Conservation (phyloP, 2,113 vertebrate genomes). For the Orycteropus afer region DNA sequence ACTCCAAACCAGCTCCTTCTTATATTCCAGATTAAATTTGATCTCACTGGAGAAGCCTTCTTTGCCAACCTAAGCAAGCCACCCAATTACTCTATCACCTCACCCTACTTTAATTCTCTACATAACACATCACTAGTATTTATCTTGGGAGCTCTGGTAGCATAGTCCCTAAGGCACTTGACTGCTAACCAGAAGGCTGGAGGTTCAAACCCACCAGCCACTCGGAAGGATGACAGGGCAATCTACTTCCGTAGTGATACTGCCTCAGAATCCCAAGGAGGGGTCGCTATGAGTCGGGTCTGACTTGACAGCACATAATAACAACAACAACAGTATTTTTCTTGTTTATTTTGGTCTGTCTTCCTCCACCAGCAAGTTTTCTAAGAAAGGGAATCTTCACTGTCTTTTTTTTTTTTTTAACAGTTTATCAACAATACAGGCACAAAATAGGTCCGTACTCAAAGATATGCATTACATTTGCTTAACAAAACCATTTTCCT, state of each 20-base stretch:
- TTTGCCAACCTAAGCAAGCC: conserved; percentile 14
- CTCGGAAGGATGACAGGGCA: too few species aligned
- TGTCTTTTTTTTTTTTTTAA: background rate
- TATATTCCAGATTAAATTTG: background rate
- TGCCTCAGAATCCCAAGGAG: too few species aligned
- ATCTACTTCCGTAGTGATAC: too few species aligned
- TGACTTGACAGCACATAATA: too few species aligned
- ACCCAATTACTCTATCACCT: background rate
- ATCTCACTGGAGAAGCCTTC: background rate
- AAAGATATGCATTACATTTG: conserved; percentile 2
- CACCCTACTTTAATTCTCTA: background rate
- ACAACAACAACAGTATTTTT: too few species aligned
- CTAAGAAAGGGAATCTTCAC: background rate
- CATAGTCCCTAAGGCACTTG: too few species aligned
- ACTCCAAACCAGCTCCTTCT: background rate
- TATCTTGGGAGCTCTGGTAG: too few species aligned
- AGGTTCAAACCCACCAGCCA: too few species aligned
- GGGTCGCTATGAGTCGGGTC: too few species aligned
- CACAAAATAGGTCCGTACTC: background rate
- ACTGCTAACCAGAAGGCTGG: too few species aligned
- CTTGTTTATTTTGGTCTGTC: background rate
- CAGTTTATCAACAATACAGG: background rate
- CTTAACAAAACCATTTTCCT: conserved; percentile 36
- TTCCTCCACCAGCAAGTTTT: background rate
- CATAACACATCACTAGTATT: background rate